These are phyloP conservation scores for Bombus sylvicola DNA, from an alignment of 1,140 invertebrate genomes.

Conservation along the genomic window DNA sequence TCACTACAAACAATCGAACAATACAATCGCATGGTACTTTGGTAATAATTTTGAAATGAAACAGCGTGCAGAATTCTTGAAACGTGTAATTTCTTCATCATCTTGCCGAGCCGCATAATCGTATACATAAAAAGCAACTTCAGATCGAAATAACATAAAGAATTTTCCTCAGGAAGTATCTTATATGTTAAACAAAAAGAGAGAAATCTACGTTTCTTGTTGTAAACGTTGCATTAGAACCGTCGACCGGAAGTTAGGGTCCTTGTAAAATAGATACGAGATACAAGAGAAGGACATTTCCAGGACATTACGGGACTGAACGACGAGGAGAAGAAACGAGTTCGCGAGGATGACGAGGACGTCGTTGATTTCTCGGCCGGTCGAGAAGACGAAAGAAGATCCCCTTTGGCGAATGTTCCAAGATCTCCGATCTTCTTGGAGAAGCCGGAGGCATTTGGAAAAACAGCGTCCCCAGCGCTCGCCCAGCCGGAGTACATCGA, in stretches of 20 bases:
- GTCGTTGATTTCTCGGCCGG: conserved; percentile 40
- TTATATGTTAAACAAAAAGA: background rate
- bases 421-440: conserved; percentile 9
- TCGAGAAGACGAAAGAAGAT: background rate
- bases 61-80: too few relatives aligned
- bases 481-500: conserved; percentile 34
- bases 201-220: background rate
- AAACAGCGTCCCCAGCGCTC: conserved; percentile 17
- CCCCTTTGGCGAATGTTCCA: background rate
- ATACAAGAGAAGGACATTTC: background rate
- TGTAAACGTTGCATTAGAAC: background rate
- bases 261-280: background rate
- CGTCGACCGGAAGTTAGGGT: too few relatives aligned
- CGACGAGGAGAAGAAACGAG: background rate
- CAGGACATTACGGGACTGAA: background rate
- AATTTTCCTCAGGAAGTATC: background rate
- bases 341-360: conserved; percentile 14
- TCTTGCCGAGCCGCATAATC: too few relatives aligned
- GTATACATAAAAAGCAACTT: too few relatives aligned
- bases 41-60: too few relatives aligned
- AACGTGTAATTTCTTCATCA: too few relatives aligned
- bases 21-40: too few relatives aligned
- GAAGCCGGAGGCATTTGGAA: conserved; percentile 58
- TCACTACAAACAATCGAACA: too few relatives aligned
- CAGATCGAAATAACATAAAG: too few relatives aligned